phyloP scores from a whole-genome alignment of 2,113 vertebrate species.

The Xenopus tropicalis region UCB_Xtro_10.0 CM004449.2:47247501-47248000 shows the following conservation, averaged over 20 bases:
- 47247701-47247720: too few species aligned
- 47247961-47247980: conserved; percentile 25
- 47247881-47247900: conserved; percentile 22
- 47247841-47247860: conserved; percentile 43
- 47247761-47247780: conserved; percentile 29
- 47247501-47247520: too few species aligned
- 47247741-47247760: conserved; percentile 14
- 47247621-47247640: too few species aligned
- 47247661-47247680: too few species aligned
- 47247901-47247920: conserved; percentile 23
- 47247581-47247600: too few species aligned
- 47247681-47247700: too few species aligned
- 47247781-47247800: conserved; percentile 23
- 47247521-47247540: too few species aligned
- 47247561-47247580: too few species aligned
- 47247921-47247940: conserved; percentile 38
- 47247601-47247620: too few species aligned
- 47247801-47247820: conserved; percentile 20
- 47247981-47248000: conserved; percentile 25
- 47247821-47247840: conserved; percentile 26
- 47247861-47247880: conserved; percentile 23
- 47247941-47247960: conserved; percentile 34
- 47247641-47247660: too few species aligned
- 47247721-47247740: background rate
- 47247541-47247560: too few species aligned